Base-by-base conservation (phyloP, 2,888 invertebrate species). In the Amphipyra berbera region DNA sequence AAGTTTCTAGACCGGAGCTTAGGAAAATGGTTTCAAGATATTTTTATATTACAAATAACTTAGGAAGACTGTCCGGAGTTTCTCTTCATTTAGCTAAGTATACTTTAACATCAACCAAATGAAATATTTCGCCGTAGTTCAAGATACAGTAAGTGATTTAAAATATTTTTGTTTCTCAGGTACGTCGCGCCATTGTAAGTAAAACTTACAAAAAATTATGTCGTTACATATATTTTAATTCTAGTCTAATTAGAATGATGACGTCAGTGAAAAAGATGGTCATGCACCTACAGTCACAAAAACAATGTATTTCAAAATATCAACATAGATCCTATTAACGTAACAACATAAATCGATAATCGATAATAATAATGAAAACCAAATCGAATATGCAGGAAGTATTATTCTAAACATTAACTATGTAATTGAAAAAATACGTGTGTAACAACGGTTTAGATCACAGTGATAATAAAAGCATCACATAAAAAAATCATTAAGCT, bases 401-500 rank as follows among this genome's bases (percentile, higher is more conserved):
- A 37, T 10, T 3, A 37, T 6, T 30, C 7, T 6, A 10, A 37
- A 7, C 8, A 10, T 10, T 10, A 10, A 37, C 9, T 10, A 37
- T 10, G 10, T 41, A 7, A 41, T 13, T 33, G 13, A 60, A 59
- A 65, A 68, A 42, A 7, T 14, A 68, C 12, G 27, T 7, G 30
- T 42, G 42, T 27, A 42, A 14, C 15, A 52, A 38, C 56, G 8
- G 33, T 57, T 48, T 52, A 59, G 27, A 48, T 21, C 47, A 63
- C 64, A 27, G 9, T 38, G 37, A 35, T 27, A 42, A 48, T 35
- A 50, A 64, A 54, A 60, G 50, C 15, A 42, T 44, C 21, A 54
- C 63, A 61, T 61, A 45, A 72, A 64, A 55, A 45, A 13, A 33
- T 30, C 61, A 75, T 68, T 57, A 64, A 14, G 49, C 13, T 74